Evolutionary conservation across 1,140 invertebrate species (phyloP), one percentile per base, ranked within the genome.

Genomic region (Lepidurus apus): DNA sequence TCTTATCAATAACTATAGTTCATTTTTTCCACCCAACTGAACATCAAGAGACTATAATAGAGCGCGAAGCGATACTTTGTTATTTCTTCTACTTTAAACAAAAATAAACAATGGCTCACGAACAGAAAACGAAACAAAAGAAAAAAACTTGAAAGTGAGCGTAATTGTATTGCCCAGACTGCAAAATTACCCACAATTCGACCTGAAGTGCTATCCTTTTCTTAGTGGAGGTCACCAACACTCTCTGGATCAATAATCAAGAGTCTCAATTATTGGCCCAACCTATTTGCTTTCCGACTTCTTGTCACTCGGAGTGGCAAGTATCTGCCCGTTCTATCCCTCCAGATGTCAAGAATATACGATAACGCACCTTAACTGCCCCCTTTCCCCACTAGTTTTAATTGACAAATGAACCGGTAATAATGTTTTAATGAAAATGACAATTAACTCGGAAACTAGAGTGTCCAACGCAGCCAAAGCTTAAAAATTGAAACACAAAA

Each of bases 181-280:
- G 13, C 6, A 1, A 47, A 65, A 65, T 13, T 1, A 21, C 17
- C 8, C 17, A 17, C 53, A 1, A 65, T 17, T 65, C 53, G 53
- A 21, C 34, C 34, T 34, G 34, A 34, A 34, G 34, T 34, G 34
- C 34, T 34, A 34, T 34, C 34, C 2, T 34, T 34, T 34, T 4
- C 34, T 34, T n/a, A 17, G 9, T 65, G 53, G 21, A 7, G 21
- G 53, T 21, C 13, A 65, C 11, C 21, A 21, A 9, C 1, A n/a
- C 53, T 65, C 53, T 21, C 17, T 65, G 53, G 53, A 65, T 65
- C 53, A 65, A 65, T 65, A 65, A 65, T 65, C 53, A 65, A 21
- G 6, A 11, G 53, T 13, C 34, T 34, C 21, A 65, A 65, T 65
- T 65, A 65, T 65, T 21, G 53, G 21, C 7, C 17, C 8, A 65